Percentiles rank a stretch among this genome's conserved stretches.
Evolutionary conservation across 2,888 invertebrate genomes (phyloP).

Genomic region (Ophioninae sp.): DNA sequence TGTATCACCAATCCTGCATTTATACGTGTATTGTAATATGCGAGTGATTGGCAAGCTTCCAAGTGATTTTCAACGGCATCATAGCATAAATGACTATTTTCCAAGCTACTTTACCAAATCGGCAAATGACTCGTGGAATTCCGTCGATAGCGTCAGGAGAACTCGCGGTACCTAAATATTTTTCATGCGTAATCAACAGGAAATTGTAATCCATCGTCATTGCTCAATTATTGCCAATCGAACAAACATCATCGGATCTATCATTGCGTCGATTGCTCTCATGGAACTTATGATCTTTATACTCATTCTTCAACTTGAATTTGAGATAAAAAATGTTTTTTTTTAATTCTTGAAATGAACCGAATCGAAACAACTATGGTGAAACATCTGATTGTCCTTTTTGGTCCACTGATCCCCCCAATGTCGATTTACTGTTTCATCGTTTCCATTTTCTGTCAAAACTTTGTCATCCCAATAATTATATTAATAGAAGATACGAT

Average conservation of each 20-base stretch:
- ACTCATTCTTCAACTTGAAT: neutral
- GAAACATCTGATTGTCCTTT: too few relatives aligned
- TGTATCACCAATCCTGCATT: neutral
- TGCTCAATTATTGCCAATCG: constrained; percentile 5
- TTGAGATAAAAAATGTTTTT: too few relatives aligned
- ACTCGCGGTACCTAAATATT: constrained; percentile 76
- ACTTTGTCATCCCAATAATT: too few relatives aligned
- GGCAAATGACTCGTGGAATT: constrained; percentile 77
- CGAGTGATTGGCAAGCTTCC: constrained; percentile 74
- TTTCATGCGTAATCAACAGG: constrained; percentile 68
- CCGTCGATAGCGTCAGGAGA: constrained; percentile 74
- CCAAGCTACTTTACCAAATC: constrained; percentile 78
- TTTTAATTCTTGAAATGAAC: too few relatives aligned
- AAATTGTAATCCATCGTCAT: constrained; percentile 16
- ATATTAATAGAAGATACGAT: too few relatives aligned
- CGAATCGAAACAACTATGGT: too few relatives aligned
- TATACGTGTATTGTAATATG: constrained; percentile 38
- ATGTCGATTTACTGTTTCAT: too few relatives aligned
- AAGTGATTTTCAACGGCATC: constrained; percentile 66
- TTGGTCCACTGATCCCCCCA: too few relatives aligned
- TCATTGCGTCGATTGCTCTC: neutral
- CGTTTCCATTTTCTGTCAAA: too few relatives aligned
- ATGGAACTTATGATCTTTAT: neutral
- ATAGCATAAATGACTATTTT: constrained; percentile 66
- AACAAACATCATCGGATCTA: constrained; percentile 9